Conservation (phyloP, 2,888 invertebrate genomes). For the Zaprionus bogoriensis region DNA sequence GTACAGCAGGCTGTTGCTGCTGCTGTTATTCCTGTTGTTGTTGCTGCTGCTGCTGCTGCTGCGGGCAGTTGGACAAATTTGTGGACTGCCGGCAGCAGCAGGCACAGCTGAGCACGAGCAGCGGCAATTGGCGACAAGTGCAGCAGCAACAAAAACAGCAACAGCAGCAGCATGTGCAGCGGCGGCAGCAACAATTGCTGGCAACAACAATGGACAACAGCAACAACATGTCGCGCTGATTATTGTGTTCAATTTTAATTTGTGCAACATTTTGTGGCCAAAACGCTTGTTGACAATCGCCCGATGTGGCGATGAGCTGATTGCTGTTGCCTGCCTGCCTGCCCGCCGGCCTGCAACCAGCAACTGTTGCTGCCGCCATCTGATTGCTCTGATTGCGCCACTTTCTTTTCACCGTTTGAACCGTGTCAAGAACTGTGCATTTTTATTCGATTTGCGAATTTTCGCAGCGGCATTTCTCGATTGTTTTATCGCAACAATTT, state of each 20-base stretch:
- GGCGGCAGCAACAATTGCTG: conserved; percentile 9
- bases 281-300: conserved; percentile 36
- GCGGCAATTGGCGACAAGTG: conserved; percentile 15
- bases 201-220: conserved; percentile 4
- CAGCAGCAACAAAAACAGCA: neutral
- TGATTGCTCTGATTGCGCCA: conserved; percentile 47
- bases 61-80: conserved; percentile 25
- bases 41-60: conserved; percentile 13
- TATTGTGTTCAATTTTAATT: conserved; percentile 76
- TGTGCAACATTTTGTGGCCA: conserved; percentile 69
- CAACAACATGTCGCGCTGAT: conserved; percentile 64
- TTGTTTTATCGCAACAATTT: conserved; percentile 6
- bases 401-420: conserved; percentile 71
- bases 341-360: conserved; percentile 2
- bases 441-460: conserved; percentile 1
- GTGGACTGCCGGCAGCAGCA: conserved; percentile 2
- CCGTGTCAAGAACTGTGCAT: conserved; percentile 60
- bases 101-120: neutral
- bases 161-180: neutral
- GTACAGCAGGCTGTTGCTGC: conserved; percentile 38
- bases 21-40: conserved; percentile 11
- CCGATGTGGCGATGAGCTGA: conserved; percentile 36
- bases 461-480: neutral
- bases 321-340: conserved; percentile 17
- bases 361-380: conserved; percentile 12